These are phyloP conservation scores for Haliclona indistincta DNA, from an alignment of 37 sponge, comb jelly and placozoan genomes.

Conservation along the genomic window DNA sequence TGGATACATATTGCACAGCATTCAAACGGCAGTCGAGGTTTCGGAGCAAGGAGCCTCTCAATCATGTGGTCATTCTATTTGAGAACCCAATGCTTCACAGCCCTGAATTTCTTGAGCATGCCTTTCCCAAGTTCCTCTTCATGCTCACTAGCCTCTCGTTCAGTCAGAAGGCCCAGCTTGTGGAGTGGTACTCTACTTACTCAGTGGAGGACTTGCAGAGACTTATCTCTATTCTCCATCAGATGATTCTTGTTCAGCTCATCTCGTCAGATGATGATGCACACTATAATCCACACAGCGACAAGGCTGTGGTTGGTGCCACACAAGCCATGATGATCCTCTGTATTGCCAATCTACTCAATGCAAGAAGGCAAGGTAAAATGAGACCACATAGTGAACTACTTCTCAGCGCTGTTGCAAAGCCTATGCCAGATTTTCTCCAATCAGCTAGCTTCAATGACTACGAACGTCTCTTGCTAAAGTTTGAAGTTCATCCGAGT, in stretches of 20 bases:
- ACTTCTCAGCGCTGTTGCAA: constrained; percentile 22
- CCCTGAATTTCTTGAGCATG: constrained; percentile 76
- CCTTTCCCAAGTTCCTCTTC: constrained; percentile 58
- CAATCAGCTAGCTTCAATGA: neutral
- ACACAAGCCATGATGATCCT: constrained; percentile 56
- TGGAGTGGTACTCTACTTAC: constrained; percentile 63
- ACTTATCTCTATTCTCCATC: constrained; percentile 60
- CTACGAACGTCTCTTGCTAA: constrained; percentile 15
- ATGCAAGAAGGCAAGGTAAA: constrained; percentile 33
- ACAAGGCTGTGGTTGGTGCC: constrained; percentile 36
- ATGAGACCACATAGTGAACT: constrained; percentile 17
- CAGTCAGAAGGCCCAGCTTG: constrained; percentile 45
- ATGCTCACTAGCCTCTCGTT: constrained; percentile 28
- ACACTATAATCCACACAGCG: constrained; percentile 24
- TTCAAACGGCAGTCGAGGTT: constrained; percentile 4
- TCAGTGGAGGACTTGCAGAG: constrained; percentile 35
- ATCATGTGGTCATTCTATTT: constrained; percentile 67
- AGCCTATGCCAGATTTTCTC: constrained; percentile 35
- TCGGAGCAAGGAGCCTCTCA: constrained; percentile 12
- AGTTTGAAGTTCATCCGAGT: constrained; percentile 64
- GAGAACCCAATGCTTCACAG: constrained; percentile 81
- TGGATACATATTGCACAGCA: constrained; percentile 39
- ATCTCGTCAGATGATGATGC: constrained; percentile 38
- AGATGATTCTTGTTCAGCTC: constrained; percentile 55
- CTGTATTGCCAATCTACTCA: constrained; percentile 82